Conservation (phyloP, 2,113 vertebrate species). For the Hemiprocne comata region DNA sequence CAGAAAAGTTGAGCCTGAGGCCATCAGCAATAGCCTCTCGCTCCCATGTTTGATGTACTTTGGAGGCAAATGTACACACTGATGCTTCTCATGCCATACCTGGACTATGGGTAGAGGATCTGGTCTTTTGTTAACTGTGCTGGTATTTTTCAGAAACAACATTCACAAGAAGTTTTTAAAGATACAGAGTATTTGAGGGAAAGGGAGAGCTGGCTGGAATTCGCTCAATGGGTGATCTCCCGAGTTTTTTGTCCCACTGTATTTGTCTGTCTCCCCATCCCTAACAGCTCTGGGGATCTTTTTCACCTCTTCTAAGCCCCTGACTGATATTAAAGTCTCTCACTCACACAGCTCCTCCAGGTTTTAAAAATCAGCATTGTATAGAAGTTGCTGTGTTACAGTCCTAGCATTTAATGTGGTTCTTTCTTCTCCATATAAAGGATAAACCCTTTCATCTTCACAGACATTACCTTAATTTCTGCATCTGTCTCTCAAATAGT, state of each 20-base stretch:
- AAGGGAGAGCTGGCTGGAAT: not conserved
- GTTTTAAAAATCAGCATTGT: conserved; percentile 53
- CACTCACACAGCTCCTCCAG: not conserved
- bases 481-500: conserved; percentile 67
- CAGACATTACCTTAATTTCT: conserved; percentile 77
- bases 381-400: conserved; percentile 45
- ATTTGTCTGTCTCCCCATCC: not conserved
- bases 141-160: not conserved
- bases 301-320: conserved; percentile 28
- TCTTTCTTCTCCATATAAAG: conserved; percentile 58
- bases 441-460: conserved; percentile 62
- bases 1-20: not conserved
- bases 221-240: not conserved
- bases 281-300: conserved; percentile 17
- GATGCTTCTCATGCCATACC: not conserved
- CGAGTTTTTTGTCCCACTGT: not conserved
- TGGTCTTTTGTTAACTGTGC: not conserved
- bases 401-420: conserved; percentile 7
- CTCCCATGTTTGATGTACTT: not conserved
- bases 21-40: not conserved
- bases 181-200: not conserved
- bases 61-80: not conserved
- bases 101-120: not conserved
- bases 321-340: conserved; percentile 36
- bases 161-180: not conserved